Conservation (phyloP, 2,113 vertebrate species). For the Coptodon rendalli region DNA sequence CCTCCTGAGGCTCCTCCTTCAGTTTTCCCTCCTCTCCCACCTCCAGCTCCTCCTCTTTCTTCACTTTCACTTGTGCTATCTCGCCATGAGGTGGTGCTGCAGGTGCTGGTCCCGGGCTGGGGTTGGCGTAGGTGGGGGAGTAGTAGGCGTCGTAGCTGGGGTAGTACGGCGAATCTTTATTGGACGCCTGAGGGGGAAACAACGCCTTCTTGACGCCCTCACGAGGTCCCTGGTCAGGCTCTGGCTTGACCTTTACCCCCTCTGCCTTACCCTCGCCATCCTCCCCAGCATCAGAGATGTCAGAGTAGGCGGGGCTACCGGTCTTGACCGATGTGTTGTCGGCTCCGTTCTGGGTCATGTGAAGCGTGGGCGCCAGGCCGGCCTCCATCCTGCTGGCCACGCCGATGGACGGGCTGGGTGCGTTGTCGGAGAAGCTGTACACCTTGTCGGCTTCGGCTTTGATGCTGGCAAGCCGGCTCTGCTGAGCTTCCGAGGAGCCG, state of each 20-base stretch:
- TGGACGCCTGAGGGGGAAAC: slow-evolving; percentile 81
- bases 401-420: slow-evolving; percentile 90
- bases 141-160: slow-evolving; percentile 89
- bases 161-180: slow-evolving; percentile 85
- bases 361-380: slow-evolving; percentile 63
- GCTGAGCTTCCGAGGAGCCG: slow-evolving; percentile 84
- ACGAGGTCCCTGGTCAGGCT: slow-evolving; percentile 78
- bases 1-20: slow-evolving; percentile 80
- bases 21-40: slow-evolving; percentile 69
- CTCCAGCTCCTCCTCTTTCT: slow-evolving; percentile 85
- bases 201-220: slow-evolving; percentile 90
- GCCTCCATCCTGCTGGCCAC: slow-evolving; percentile 80
- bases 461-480: slow-evolving; percentile 92
- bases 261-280: slow-evolving; percentile 84
- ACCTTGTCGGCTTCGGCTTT: slow-evolving; percentile 96
- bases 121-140: slow-evolving; percentile 84
- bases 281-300: slow-evolving; percentile 93
- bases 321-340: slow-evolving; percentile 89
- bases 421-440: slow-evolving; percentile 94
- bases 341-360: slow-evolving; percentile 86
- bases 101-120: slow-evolving; percentile 74
- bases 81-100: slow-evolving; percentile 67
- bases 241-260: slow-evolving; percentile 81
- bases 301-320: slow-evolving; percentile 91
- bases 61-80: slow-evolving; percentile 78